These are phyloP conservation scores for Nibea coibor DNA, from an alignment of 2,113 vertebrate genomes.

Conservation along the genomic window DNA sequence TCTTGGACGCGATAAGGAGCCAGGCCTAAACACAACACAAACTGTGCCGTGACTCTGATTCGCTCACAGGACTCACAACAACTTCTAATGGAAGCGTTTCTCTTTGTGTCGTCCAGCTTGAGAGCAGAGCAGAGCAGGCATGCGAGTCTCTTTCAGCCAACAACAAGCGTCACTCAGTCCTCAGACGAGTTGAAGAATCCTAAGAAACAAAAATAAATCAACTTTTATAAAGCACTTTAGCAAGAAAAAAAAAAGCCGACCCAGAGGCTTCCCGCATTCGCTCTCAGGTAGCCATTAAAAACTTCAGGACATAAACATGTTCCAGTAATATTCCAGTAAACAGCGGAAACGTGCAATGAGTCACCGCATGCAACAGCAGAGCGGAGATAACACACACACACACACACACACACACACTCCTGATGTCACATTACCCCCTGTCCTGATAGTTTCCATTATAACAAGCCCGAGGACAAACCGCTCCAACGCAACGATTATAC, in stretches of 20 bases:
- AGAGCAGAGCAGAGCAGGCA: background rate
- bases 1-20: constrained; percentile 2
- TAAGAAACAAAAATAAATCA: constrained; percentile 61
- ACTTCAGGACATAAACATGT: constrained; percentile 71
- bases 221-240: constrained; percentile 66
- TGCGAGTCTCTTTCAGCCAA: constrained; percentile 36
- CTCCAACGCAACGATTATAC: constrained; percentile 31
- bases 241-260: background rate
- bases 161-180: constrained; percentile 17
- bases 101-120: background rate
- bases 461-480: constrained; percentile 54
- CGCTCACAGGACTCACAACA: background rate
- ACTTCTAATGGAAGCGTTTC: background rate
- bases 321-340: constrained; percentile 77
- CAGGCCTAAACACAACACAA: background rate
- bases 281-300: constrained; percentile 78
- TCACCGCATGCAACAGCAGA: constrained; percentile 58
- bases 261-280: constrained; percentile 57
- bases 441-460: constrained; percentile 62
- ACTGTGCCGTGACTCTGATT: constrained; percentile 1
- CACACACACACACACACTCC: constrained; percentile 39
- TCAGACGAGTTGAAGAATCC: constrained; percentile 2
- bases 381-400: constrained; percentile 69
- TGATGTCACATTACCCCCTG: constrained; percentile 60
- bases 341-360: constrained; percentile 71